These are phyloP conservation scores for Gisinianus flammeolus DNA, from an alignment of 2,888 invertebrate genomes.

Conservation along the genomic window DNA sequence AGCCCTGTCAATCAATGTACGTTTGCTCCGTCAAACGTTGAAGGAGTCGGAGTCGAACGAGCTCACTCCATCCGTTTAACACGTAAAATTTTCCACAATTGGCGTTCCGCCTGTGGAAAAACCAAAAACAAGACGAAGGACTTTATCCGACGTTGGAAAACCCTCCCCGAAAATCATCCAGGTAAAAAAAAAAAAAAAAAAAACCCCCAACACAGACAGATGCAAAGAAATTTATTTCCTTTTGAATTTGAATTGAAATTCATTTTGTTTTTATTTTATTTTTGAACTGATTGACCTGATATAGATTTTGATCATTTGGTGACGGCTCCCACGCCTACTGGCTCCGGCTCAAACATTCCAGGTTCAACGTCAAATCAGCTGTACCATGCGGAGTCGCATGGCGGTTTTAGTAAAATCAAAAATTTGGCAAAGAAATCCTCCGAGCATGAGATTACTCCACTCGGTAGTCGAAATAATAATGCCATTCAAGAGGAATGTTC, in stretches of 20 bases:
- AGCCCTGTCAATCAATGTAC: conserved; percentile 30
- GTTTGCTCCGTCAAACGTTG: conserved; percentile 47
- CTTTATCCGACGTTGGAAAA: conserved; percentile 63
- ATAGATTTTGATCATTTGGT: conserved; percentile 52
- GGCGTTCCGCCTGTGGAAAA: conserved; percentile 77
- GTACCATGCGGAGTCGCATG: conserved; percentile 22
- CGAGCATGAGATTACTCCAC: conserved; percentile 39
- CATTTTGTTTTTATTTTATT: no score
- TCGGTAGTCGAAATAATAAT: conserved; percentile 26
- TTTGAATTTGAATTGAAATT: no score
- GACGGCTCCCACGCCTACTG: conserved; percentile 3
- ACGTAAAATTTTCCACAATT: conserved; percentile 74
- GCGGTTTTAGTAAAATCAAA: conserved; percentile 38
- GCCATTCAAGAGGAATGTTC: conserved; percentile 11
- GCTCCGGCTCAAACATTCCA: conserved; percentile 36
- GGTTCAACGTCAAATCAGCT: conserved; percentile 12
- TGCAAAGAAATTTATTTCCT: no score
- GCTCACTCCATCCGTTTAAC: conserved; percentile 63
- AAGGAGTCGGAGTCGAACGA: conserved; percentile 50
- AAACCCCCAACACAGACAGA: no score
- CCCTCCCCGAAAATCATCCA: conserved; percentile 56
- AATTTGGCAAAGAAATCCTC: conserved; percentile 41
- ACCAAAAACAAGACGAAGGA: conserved; percentile 77
- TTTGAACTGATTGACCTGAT: no score
- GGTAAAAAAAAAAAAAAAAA: no score